Evolutionary conservation across 2,113 vertebrate genomes (phyloP), one percentile per base, ranked within the genome.

Genomic region (Prunella fulvescens): DNA sequence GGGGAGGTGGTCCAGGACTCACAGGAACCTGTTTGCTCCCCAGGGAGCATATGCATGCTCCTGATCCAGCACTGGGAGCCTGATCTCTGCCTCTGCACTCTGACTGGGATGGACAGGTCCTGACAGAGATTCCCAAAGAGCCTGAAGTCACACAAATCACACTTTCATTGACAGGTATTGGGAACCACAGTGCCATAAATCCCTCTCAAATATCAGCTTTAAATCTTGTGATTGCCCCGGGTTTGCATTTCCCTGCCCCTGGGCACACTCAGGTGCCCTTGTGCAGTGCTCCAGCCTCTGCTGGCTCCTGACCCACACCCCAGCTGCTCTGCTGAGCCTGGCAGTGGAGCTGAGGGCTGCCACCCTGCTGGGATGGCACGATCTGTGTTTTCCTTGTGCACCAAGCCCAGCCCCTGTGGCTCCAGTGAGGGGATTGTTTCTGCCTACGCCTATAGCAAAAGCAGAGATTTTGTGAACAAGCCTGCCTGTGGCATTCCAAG

Each of bases 381-480:
- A 65, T 78, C 92, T 33, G 18, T 94, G 72, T 96, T 97, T 97
- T 88, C 73, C 94, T 89, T 79, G 76, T 25, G 77, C 88, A 92
- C 94, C 5, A 44, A 97, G 91, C 96, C 96, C 86, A 96, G 95
- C 90, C 95, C 90, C 92, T 76, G 95, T 51, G 97, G 97, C 97
- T 93, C 94, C 35, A 70, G 67, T 54, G 91, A 77, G 33, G 31
- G 90, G 92, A 69, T 95, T 96, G 97, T 97, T 96, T 96, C 96
- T 95, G 93, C 93, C 96, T 61, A 97, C 88, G 93, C 97, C 97
- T 97, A 93, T 77, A 97, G 94, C 95, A 96, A 96, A 97, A 97
- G 97, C 95, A 97, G 95, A 94, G 97, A 92, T 87, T 97, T 97
- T 96, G 93, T 90, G 96, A 97, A 94, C 95, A 86, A 95, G 96